Base-by-base conservation (phyloP, 64 coral and sea anemone species). In the Hydrozoanthus tunicans region DNA sequence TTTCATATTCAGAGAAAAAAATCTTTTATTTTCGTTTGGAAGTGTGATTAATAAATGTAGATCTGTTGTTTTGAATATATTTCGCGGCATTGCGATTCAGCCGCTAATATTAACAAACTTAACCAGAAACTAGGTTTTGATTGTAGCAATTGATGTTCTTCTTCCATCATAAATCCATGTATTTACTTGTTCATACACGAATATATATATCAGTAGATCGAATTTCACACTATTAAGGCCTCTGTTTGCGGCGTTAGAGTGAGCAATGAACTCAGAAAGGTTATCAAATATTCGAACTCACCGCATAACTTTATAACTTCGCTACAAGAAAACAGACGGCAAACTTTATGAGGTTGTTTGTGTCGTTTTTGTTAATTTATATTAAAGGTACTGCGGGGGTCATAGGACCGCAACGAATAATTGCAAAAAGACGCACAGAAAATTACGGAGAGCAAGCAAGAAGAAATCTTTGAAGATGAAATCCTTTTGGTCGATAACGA, bases 21-120 rank as follows among this genome's bases (percentile, higher is more conserved):
- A 15, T 56, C 59, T 25, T 58, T 76, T 13, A 9, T 55, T 70
- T 88, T 51, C 56, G 24, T 59, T 74, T 88, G 24, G 24, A 88
- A 59, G 13, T 59, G 84, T 73, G 84, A 58, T 88, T 88, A 75
- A 88, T 88, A 60, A 75, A 59, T 74, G 69, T 73, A 12, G 26
- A 13, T 73, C 24, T 6, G 24, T 75, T 88, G 68, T 88, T 75
- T 88, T 88, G 84, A 88, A 88, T 88, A 88, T 59, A 88, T 88
- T 88, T 88, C 59, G 84, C 6, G 68, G 26, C 24, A 23, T 59
- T 74, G 43, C 53, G 56, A 73, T 56, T 70, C 69, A 27, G 23
- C 67, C 56, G 25, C 23, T 24, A 17, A 51, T 73, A 88, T 88
- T 70, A 75, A 88, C 84, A 12, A 74, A 55, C 3, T 27, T 58